A percentile compares a stretch with the other conserved stretches of the same genome.
Evolutionary conservation across 2,797 vertebrate genomes (phyloP).

Genomic region (Peromyscus aztecus): DNA sequence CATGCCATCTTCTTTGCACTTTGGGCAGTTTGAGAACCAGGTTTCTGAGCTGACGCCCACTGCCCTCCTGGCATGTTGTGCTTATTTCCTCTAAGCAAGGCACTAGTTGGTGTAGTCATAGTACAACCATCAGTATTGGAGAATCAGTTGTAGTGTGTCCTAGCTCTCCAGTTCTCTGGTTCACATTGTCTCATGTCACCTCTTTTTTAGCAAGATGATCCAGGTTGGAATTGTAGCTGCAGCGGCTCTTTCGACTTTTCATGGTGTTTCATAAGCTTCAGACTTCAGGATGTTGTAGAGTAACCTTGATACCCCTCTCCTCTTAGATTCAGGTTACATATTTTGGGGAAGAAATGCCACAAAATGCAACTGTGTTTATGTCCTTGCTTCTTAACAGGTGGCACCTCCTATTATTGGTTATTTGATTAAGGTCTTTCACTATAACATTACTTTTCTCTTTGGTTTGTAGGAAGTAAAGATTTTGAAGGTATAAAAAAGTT

Average conservation of each 20-base stretch:
- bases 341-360: background rate
- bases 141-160: background rate
- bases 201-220: background rate
- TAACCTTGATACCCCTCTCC: background rate
- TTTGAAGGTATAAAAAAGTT: conserved; percentile 59
- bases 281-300: background rate
- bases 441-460: conserved; percentile 20
- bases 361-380: conserved; percentile 58
- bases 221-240: conserved; percentile 54
- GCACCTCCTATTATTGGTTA: background rate
- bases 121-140: background rate
- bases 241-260: conserved; percentile 28
- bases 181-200: background rate
- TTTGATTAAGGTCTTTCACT: conserved; percentile 49
- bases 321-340: background rate
- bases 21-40: conserved; percentile 35
- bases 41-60: background rate
- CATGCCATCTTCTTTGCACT: background rate
- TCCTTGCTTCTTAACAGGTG: background rate
- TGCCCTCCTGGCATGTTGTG: background rate
- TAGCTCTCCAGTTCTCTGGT: background rate
- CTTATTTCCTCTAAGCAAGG: conserved; percentile 16
- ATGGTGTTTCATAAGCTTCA: conserved; percentile 10
- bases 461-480: conserved; percentile 28
- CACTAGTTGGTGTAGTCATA: background rate